Base-by-base conservation (phyloP, 2,888 invertebrate genomes). In the Prenolepis imparis region DNA sequence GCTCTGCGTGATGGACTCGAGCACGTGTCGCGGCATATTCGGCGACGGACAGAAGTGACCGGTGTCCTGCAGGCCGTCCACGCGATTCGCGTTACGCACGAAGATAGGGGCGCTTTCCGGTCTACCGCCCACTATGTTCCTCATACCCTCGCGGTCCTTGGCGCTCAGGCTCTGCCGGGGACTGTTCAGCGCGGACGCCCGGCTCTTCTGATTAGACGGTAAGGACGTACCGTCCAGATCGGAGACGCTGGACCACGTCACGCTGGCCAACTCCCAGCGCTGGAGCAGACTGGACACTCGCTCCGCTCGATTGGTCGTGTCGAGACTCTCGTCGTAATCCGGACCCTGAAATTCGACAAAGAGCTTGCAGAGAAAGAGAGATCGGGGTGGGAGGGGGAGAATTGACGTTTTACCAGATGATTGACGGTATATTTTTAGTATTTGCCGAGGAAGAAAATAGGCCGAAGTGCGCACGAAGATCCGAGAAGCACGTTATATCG, bases 251-350 rank as follows among this genome's bases (percentile, higher is more conserved):
- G 93, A 93, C 92, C 93, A 93, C 28, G 95, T 95, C 83, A 96
- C 95, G 84, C 97, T 97, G 3, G 97, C 96, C 52, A 97, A 96
- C 90, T 97, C 97, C 98, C 98, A 98, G 93, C 97, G 97, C 86
- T 97, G 97, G 85, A 98, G 96, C 61, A 98, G 95, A 21, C 96
- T 95, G 89, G 96, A 96, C 84, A 97, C 95, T 80, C 97, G 96
- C 82, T 97, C 97, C 73, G 96, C 96, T 93, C 97, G 97, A 91
- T 96, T 93, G 66, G 96, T 96, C 72, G 96, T 96, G 95, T 98
- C 98, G 81, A 96, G 81, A 77, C 88, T 96, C 95, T 98, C 98
- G 94, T 98, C 97, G 94, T 98, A 98, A 93, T 98, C 98, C 87
- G 97, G 97, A 83, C 98, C 98, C 98, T 98, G 95, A 15, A 84